Conservation (phyloP, 2,113 vertebrate genomes). For the Pagrus major region DNA sequence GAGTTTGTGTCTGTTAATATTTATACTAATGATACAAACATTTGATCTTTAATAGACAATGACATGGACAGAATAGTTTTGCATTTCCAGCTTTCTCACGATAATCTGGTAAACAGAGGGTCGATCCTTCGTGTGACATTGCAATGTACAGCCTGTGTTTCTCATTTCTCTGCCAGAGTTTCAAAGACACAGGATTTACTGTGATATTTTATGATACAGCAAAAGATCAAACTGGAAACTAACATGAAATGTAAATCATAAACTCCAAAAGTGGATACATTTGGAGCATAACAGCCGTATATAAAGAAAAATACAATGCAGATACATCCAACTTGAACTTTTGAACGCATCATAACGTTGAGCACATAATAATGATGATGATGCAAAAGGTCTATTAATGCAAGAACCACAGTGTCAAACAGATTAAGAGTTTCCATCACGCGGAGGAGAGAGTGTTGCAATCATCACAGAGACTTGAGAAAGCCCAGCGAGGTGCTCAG, state of each 20-base stretch:
- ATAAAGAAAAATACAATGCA: neutral
- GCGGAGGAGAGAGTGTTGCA: constrained; percentile 11
- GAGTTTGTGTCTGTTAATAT: no score
- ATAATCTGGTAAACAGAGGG: constrained; percentile 37
- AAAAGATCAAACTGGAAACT: constrained; percentile 37
- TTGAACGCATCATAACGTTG: constrained; percentile 4
- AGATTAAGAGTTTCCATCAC: constrained; percentile 19
- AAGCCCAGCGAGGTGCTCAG: constrained; percentile 69
- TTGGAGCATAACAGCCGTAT: constrained; percentile 10
- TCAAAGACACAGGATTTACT: constrained; percentile 46
- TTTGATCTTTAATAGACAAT: neutral
- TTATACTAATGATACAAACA: no score
- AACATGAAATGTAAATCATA: neutral
- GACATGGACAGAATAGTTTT: neutral
- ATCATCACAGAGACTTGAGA: constrained; percentile 57
- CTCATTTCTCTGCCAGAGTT: constrained; percentile 34
- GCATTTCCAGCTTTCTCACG: neutral
- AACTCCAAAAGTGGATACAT: neutral
- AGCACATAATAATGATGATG: constrained; percentile 10
- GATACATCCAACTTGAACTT: neutral
- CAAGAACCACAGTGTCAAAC: neutral
- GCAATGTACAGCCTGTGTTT: constrained; percentile 36
- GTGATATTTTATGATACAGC: constrained; percentile 20
- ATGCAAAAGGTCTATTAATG: neutral
- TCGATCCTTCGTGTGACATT: neutral